phyloP scores from a whole-genome alignment of 2,888 invertebrate genomes.

The Eueremaeus valkanovi region DNA sequence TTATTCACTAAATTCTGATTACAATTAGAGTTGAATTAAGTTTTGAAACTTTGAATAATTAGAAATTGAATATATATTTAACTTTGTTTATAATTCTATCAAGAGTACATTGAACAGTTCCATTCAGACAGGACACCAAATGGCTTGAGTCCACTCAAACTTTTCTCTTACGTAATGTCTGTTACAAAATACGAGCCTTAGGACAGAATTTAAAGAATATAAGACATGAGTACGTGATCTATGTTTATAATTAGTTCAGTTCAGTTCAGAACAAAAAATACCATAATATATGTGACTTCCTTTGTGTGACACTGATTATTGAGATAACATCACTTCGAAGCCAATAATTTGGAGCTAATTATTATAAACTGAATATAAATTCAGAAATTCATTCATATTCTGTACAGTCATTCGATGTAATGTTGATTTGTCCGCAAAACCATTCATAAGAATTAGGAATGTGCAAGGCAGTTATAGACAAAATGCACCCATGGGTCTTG shows the following conservation, averaged over 20 bases:
- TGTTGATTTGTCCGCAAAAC: too few species aligned
- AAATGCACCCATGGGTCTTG: too few species aligned
- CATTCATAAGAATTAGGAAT: too few species aligned
- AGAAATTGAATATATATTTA: too few species aligned
- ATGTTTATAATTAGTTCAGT: conserved; percentile 16
- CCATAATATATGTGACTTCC: conserved; percentile 12
- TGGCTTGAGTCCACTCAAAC: background rate
- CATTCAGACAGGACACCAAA: too few species aligned
- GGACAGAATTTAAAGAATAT: background rate
- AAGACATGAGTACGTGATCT: conserved; percentile 14
- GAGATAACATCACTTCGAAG: background rate
- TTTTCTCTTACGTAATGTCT: background rate
- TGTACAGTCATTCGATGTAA: too few species aligned
- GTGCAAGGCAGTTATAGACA: too few species aligned
- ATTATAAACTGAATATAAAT: background rate
- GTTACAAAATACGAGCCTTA: background rate
- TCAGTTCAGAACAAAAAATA: background rate
- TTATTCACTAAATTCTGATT: too few species aligned
- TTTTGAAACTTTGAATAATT: too few species aligned
- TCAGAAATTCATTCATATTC: background rate
- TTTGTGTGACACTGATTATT: conserved; percentile 21
- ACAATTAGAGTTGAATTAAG: too few species aligned
- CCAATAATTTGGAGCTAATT: conserved; percentile 19
- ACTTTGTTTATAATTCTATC: too few species aligned
- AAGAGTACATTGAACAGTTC: too few species aligned